A percentile compares a stretch with the other conserved stretches of the same genome.
These are phyloP conservation scores for Scaptomyza cyrtandrae DNA, from an alignment of 2,888 invertebrate species.

Conservation along the genomic window DNA sequence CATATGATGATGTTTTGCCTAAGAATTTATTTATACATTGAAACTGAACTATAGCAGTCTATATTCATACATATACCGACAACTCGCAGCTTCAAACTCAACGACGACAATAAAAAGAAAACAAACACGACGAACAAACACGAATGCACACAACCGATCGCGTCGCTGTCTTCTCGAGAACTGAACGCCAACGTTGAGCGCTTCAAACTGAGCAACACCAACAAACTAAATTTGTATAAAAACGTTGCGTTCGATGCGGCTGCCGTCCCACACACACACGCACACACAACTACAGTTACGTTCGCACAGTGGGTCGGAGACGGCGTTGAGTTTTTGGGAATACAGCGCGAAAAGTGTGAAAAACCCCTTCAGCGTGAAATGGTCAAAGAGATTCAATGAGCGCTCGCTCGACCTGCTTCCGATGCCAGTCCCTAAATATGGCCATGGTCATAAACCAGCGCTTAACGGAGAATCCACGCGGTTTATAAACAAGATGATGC, in stretches of 20 bases:
- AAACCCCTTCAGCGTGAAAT: slow-evolving; percentile 45
- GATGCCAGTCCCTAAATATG: slow-evolving; percentile 35
- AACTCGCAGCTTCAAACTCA: slow-evolving; percentile 35
- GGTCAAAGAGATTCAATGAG: slow-evolving; percentile 5
- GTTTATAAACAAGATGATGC: slow-evolving; percentile 16
- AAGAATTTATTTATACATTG: slow-evolving; percentile 54
- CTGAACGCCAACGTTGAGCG: slow-evolving; percentile 67
- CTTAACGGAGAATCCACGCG: slow-evolving; percentile 33
- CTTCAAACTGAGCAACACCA: slow-evolving; percentile 35
- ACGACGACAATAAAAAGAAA: slow-evolving; percentile 7
- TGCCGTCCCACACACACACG: slow-evolving; percentile 46
- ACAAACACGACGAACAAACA: not conserved
- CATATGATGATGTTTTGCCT: slow-evolving; percentile 15
- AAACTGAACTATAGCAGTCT: slow-evolving; percentile 24
- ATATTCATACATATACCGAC: slow-evolving; percentile 30
- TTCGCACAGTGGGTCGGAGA: slow-evolving; percentile 62
- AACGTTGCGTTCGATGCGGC: slow-evolving; percentile 51
- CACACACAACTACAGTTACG: slow-evolving; percentile 7
- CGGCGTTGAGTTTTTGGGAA: slow-evolving; percentile 18
- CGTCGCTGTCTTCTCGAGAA: slow-evolving; percentile 71
- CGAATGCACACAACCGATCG: slow-evolving; percentile 62
- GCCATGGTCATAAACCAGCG: slow-evolving; percentile 34
- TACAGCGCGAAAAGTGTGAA: slow-evolving; percentile 36
- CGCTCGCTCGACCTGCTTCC: slow-evolving; percentile 23
- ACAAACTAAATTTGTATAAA: slow-evolving; percentile 15